Evolutionary conservation across 2,888 invertebrate genomes (phyloP).

Genomic region (Acanthococcus lagerstroemiae): DNA sequence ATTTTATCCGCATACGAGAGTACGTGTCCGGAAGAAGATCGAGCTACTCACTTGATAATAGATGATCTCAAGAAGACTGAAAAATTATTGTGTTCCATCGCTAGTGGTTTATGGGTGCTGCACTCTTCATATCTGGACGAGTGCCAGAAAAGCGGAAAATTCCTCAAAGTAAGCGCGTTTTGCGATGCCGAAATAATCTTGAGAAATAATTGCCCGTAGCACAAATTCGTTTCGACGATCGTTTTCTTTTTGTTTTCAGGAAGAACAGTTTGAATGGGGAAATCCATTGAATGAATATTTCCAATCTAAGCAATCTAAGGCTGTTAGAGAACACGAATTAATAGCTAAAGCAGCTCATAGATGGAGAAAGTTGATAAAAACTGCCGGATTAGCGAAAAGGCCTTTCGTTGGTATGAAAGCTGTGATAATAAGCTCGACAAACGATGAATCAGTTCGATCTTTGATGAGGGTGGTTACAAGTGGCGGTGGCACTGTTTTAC

Average conservation of each 20-base stretch:
- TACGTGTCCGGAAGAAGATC: slow-evolving; percentile 48
- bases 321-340: neutral
- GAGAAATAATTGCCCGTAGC: no score
- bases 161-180: neutral
- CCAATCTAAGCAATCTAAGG: slow-evolving; percentile 47
- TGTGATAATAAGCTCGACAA: slow-evolving; percentile 50
- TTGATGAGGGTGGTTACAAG: slow-evolving; percentile 62
- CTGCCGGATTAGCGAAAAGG: slow-evolving; percentile 41
- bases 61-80: slow-evolving; percentile 68
- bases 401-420: slow-evolving; percentile 48
- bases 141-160: slow-evolving; percentile 45
- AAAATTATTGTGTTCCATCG: slow-evolving; percentile 75
- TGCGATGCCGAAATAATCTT: no score
- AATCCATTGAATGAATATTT: slow-evolving; percentile 50
- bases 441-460: slow-evolving; percentile 43
- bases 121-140: slow-evolving; percentile 65
- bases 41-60: slow-evolving; percentile 67
- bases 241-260: slow-evolving; percentile 51
- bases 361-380: slow-evolving; percentile 55
- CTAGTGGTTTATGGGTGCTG: slow-evolving; percentile 83
- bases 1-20: slow-evolving; percentile 46
- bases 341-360: slow-evolving; percentile 48
- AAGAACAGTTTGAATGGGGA: slow-evolving; percentile 77
- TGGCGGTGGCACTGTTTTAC: slow-evolving; percentile 60
- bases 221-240: no score